Conservation (phyloP, 2,888 invertebrate species). For the Mythimna impura region DNA sequence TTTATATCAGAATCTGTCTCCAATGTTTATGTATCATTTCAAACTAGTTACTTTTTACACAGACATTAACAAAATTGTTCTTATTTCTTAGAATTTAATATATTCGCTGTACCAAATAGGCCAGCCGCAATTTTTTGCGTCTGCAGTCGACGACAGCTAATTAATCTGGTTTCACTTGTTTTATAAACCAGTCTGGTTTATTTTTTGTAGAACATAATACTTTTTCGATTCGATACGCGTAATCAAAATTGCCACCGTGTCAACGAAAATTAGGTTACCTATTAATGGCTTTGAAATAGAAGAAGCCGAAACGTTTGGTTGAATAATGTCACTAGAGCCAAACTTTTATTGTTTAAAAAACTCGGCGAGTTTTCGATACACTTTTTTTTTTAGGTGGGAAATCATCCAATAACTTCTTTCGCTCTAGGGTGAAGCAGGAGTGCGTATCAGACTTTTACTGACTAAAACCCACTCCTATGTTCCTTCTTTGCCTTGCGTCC, state of each 20-base stretch:
- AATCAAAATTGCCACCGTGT: slow-evolving; percentile 38
- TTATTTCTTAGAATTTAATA: slow-evolving; percentile 49
- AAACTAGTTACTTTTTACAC: slow-evolving; percentile 15
- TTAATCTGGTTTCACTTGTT: slow-evolving; percentile 51
- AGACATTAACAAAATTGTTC: slow-evolving; percentile 36
- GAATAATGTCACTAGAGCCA: neutral
- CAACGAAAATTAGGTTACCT: slow-evolving; percentile 28
- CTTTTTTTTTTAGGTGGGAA: too few relatives aligned
- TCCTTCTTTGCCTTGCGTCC: too few relatives aligned
- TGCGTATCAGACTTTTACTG: too few relatives aligned
- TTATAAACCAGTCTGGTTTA: slow-evolving; percentile 30
- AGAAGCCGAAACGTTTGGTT: neutral
- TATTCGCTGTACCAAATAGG: slow-evolving; percentile 42
- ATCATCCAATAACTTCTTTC: too few relatives aligned
- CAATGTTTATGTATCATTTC: slow-evolving; percentile 3
- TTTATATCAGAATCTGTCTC: neutral
- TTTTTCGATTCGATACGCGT: slow-evolving; percentile 47
- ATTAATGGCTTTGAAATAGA: slow-evolving; percentile 35
- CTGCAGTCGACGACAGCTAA: slow-evolving; percentile 48
- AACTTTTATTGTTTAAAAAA: neutral
- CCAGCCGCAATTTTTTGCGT: slow-evolving; percentile 33
- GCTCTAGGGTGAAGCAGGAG: too few relatives aligned
- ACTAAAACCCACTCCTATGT: too few relatives aligned
- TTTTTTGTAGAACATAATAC: slow-evolving; percentile 32
- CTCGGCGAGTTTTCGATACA: neutral